Percentiles rank a stretch among this genome's conserved stretches.
Conservation (phyloP, 2,888 invertebrate genomes). For the Caprella mutica region DNA sequence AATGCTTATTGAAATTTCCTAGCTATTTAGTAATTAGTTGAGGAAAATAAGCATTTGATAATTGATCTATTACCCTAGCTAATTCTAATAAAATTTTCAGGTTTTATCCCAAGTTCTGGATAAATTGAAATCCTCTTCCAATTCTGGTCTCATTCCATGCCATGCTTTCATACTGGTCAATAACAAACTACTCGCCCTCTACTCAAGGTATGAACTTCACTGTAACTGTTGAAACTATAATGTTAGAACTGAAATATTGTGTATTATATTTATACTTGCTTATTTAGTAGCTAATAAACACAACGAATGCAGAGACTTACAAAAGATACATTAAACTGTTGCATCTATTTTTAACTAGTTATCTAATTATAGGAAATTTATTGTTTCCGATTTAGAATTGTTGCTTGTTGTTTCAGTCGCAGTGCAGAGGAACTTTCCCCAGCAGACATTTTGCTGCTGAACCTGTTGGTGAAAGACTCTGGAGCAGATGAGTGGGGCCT, state of each 20-base stretch:
- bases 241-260: neutral
- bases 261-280: too few species aligned
- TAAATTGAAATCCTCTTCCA: neutral
- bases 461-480: constrained; percentile 19
- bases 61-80: too few species aligned
- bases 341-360: too few species aligned
- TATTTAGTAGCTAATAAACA: too few species aligned
- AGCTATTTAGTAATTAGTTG: too few species aligned
- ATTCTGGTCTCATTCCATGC: constrained; percentile 10
- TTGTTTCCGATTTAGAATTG: too few species aligned
- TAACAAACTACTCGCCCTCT: constrained; percentile 28
- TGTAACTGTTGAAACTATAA: neutral
- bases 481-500: neutral
- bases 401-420: too few species aligned
- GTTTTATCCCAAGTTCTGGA: constrained; percentile 6
- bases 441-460: constrained; percentile 24
- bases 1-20: too few species aligned
- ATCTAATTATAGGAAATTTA: too few species aligned
- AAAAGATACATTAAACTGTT: too few species aligned
- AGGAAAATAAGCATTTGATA: too few species aligned
- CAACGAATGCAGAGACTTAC: too few species aligned
- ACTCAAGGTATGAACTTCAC: constrained; percentile 20
- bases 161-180: constrained; percentile 31
- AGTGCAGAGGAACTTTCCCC: constrained; percentile 27
- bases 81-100: neutral